phyloP scores from a whole-genome alignment of 2,113 vertebrate species.

The Dicentrarchus labrax region DNA sequence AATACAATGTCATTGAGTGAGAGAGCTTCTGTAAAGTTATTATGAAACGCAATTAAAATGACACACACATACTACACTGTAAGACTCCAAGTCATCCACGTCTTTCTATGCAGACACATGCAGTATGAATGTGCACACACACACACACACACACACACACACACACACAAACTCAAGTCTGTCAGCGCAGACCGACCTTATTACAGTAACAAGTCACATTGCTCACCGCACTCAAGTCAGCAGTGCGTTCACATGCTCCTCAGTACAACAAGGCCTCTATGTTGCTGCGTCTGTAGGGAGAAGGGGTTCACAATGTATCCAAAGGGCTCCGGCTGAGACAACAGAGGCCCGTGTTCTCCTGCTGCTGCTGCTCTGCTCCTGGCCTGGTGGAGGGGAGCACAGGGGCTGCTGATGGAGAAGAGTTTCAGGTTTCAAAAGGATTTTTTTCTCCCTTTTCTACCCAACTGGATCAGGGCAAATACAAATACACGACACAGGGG shows the following conservation, averaged over 20 bases:
- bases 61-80: not conserved
- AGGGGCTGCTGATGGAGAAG: constrained; percentile 68
- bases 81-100: not conserved
- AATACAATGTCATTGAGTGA: not conserved
- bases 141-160: not conserved
- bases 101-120: not conserved
- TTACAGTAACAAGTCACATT: constrained; percentile 78
- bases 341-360: constrained; percentile 77
- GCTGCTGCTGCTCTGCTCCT: constrained; percentile 62
- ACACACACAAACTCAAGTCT: not conserved
- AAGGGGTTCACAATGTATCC: constrained; percentile 68
- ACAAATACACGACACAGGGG: constrained; percentile 62
- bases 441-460: constrained; percentile 31
- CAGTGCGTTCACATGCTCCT: constrained; percentile 83
- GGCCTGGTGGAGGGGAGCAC: constrained; percentile 55
- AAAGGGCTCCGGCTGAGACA: constrained; percentile 73
- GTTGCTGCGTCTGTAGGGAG: constrained; percentile 62
- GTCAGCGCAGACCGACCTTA: constrained; percentile 39
- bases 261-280: constrained; percentile 76
- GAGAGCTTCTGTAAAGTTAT: not conserved
- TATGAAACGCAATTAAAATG: not conserved
- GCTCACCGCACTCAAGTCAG: constrained; percentile 74
- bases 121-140: constrained; percentile 11
- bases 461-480: constrained; percentile 65
- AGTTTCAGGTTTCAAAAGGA: constrained; percentile 78